Evolutionary conservation across 2,888 invertebrate genomes (phyloP).

Genomic region (Acanthosepion esculentum): DNA sequence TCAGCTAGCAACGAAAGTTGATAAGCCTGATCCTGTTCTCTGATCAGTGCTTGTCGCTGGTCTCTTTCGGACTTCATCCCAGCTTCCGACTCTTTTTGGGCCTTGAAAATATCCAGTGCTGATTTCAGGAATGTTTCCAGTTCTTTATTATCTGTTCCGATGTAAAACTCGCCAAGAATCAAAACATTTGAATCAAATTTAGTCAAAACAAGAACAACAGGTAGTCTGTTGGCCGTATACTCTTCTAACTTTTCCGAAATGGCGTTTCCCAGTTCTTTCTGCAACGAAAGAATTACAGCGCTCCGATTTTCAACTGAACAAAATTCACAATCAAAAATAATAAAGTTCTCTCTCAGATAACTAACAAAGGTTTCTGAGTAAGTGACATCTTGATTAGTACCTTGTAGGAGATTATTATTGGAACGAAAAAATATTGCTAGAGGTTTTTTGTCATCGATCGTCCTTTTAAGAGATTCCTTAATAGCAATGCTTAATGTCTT

Average conservation of each 20-base stretch:
- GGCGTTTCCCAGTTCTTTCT: conserved; percentile 14
- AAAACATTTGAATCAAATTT: neutral
- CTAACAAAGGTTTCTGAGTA: neutral
- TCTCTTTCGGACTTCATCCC: neutral
- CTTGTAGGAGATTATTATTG: neutral
- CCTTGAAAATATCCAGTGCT: neutral
- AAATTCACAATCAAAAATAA: neutral
- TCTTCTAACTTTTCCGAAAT: neutral
- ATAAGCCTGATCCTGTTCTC: conserved; percentile 20
- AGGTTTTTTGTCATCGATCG: neutral
- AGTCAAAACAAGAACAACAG: neutral
- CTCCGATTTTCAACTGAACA: neutral
- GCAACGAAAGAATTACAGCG: neutral
- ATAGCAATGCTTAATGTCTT: neutral
- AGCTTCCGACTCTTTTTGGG: neutral
- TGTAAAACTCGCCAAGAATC: conserved; percentile 34
- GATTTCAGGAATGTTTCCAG: conserved; percentile 33
- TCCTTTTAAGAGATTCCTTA: neutral
- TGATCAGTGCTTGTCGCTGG: neutral
- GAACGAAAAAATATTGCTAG: neutral
- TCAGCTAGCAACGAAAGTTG: neutral
- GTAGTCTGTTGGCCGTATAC: neutral
- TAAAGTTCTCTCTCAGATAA: neutral
- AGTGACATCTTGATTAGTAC: neutral
- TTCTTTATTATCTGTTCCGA: neutral